Evolutionary conservation across 2,113 vertebrate species (phyloP).

Genomic region (Carlito syrichta): DNA sequence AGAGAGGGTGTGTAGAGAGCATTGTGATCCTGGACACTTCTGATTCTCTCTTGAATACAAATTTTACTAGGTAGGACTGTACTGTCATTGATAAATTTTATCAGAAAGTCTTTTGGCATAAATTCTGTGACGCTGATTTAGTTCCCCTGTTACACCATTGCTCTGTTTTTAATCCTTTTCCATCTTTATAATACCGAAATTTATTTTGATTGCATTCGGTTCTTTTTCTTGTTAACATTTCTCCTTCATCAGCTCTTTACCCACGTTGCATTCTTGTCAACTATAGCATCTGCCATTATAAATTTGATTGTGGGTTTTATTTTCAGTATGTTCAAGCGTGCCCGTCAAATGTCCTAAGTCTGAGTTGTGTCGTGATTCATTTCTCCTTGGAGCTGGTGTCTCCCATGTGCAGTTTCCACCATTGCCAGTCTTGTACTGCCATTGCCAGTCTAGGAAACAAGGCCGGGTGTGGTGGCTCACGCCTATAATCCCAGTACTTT

Average conservation of each 20-base stretch:
- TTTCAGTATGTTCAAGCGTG: not conserved
- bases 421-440: not conserved
- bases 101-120: not conserved
- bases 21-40: not conserved
- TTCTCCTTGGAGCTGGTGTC: not conserved
- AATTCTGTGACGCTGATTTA: not conserved
- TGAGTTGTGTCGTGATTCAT: not conserved
- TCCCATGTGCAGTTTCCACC: not conserved
- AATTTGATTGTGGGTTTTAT: not conserved
- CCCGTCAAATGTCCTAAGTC: not conserved
- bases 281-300: not conserved
- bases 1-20: not conserved
- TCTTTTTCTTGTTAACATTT: conserved; percentile 39
- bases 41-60: not conserved
- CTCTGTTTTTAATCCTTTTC: not conserved
- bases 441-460: too few relatives aligned
- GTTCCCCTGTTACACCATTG: not conserved
- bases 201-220: not conserved
- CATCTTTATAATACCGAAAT: not conserved
- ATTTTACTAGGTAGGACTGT: not conserved
- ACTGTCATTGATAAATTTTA: not conserved
- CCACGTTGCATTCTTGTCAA: not conserved
- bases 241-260: not conserved
- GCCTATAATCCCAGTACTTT: too few relatives aligned
- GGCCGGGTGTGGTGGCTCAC: too few relatives aligned